Evolutionary conservation across 2,888 invertebrate species (phyloP), one percentile per base, ranked within the genome.

Genomic region (Nowickia ferox): DNA sequence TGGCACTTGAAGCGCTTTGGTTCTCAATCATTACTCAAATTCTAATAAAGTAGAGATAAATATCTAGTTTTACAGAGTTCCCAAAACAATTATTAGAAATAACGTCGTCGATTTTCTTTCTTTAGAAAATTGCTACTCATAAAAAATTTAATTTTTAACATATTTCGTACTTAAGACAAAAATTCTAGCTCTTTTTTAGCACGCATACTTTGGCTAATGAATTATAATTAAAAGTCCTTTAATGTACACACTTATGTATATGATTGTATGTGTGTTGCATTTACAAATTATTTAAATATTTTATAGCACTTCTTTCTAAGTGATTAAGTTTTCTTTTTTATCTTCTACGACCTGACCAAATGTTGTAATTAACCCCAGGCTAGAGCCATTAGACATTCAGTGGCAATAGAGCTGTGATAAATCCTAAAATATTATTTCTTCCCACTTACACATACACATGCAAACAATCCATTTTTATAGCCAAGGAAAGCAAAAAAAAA

Each of bases 331-430:
- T 30, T 30, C 30, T 6, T 30, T 86, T 77, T 87, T 87, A 87
- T 87, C 87, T 87, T 17, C 30, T 65, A 76, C 88, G 89, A 90
- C 90, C 90, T 90, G 89, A 87, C 90, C 90, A 89, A 89, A 89
- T 89, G 88, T 88, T 88, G 89, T 89, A 90, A 89, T 90, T 90
- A 90, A 89, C 90, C 90, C 87, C 89, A 89, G 86, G 88, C 88
- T 88, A 86, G 30, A 30, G 74, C 78, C 86, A 82, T 76, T 59
- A 65, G 69, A 57, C 71, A 82, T 61, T 61, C 72, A 63, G 30
- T 46, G 71, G 78, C 44, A 75, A 69, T 71, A 76, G 53, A 76
- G 53, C 66, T 72, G 71, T 46, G 51, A 69, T 77, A 76, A 83
- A 86, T 84, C 53, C 84, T 79, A 59, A 87, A 81, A 84, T 85